Conservation (phyloP, 1,140 invertebrate genomes). For the Ridgeia piscesae region DNA sequence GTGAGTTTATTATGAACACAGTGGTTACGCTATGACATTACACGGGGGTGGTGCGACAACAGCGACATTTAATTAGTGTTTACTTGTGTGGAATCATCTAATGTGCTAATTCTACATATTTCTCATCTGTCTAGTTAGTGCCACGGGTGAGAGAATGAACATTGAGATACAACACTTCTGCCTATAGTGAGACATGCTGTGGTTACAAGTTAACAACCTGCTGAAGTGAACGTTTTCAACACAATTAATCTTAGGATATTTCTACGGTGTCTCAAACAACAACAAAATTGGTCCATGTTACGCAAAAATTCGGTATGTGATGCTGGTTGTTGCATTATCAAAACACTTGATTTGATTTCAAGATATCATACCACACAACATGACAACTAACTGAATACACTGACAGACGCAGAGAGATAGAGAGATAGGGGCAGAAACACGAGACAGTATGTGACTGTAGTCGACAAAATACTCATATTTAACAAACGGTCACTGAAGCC, state of each 20-base stretch:
- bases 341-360: not conserved
- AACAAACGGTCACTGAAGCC: not conserved
- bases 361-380: not conserved
- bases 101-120: not conserved
- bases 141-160: not conserved
- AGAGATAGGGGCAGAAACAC: not conserved
- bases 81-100: not conserved
- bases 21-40: not conserved
- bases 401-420: not conserved
- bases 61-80: not conserved
- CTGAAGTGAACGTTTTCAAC: not conserved
- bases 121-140: not conserved
- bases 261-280: not conserved
- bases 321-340: not conserved
- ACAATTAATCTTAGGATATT: not conserved
- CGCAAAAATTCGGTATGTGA: not conserved
- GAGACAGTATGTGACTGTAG: not conserved
- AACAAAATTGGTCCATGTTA: not conserved
- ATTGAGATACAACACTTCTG: not conserved
- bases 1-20: not conserved
- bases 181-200: not conserved
- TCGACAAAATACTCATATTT: not conserved
- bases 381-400: conserved; percentile 3
- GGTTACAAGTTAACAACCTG: not conserved
- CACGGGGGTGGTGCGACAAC: not conserved